Conservation (phyloP, 2,113 vertebrate genomes). For the Macquaria ambigua region DNA sequence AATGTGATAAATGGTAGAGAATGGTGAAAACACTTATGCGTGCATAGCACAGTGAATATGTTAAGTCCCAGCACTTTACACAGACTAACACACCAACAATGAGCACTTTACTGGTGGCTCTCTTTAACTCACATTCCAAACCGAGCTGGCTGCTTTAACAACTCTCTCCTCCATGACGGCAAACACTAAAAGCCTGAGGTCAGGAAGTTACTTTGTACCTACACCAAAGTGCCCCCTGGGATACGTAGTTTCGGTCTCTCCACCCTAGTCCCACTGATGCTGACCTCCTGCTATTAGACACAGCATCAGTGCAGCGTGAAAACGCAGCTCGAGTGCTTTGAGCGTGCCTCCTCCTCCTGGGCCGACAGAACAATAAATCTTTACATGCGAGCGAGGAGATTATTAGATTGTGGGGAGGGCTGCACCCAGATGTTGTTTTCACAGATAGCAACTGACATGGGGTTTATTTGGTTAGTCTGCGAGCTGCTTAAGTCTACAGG, state of each 20-base stretch:
- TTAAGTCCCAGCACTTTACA: conserved; percentile 37
- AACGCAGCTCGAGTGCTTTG: conserved; percentile 49
- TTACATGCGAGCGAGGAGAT: conserved; percentile 33
- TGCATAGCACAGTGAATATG: conserved; percentile 4
- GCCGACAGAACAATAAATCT: conserved; percentile 27
- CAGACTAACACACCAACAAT: background rate
- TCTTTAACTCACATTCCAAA: conserved; percentile 14
- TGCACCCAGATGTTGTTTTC: conserved; percentile 66
- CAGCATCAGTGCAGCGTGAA: conserved; percentile 77
- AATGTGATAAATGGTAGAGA: background rate
- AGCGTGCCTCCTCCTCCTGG: conserved; percentile 38
- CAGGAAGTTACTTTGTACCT: conserved; percentile 59
- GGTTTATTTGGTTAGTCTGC: conserved; percentile 8
- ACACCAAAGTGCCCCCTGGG: conserved; percentile 66
- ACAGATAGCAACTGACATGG: conserved; percentile 14
- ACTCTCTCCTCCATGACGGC: conserved; percentile 27
- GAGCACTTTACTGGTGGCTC: conserved; percentile 28
- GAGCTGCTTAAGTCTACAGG: background rate
- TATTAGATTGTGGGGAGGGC: conserved; percentile 46
- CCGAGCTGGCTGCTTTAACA: conserved; percentile 40
- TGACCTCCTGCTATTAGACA: conserved; percentile 78
- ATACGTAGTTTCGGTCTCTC: conserved; percentile 56
- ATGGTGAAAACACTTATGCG: conserved; percentile 12
- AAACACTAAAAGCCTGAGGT: conserved; percentile 59
- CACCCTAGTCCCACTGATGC: conserved; percentile 53